These are phyloP conservation scores for Tyto alba DNA, from an alignment of 2,113 vertebrate genomes.

Conservation along the genomic window DNA sequence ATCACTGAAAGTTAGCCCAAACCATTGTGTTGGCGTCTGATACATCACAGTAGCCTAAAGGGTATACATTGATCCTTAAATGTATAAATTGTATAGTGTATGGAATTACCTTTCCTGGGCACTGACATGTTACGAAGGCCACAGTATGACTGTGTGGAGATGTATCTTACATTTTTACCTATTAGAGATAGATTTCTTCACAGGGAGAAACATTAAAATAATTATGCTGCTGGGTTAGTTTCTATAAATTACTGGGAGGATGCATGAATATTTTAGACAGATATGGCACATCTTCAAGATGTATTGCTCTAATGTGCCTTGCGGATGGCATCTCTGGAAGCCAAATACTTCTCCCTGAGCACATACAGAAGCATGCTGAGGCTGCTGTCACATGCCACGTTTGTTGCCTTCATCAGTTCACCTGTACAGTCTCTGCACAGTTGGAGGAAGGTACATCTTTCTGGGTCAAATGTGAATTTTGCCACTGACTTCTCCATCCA, in stretches of 20 bases:
- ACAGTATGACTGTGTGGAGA: not conserved
- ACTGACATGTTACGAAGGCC: accelerated
- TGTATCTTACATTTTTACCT: not conserved
- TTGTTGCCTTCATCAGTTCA: not conserved
- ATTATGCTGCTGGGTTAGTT: not conserved
- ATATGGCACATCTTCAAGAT: not conserved
- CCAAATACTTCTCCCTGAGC: not conserved
- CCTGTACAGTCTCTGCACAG: not conserved
- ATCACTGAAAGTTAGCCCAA: not conserved
- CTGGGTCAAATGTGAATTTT: not conserved
- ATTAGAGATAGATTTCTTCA: not conserved
- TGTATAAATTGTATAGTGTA: too few relatives aligned
- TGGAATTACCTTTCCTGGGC: not conserved
- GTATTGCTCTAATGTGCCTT: not conserved
- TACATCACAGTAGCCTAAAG: not conserved
- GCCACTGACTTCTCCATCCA: not conserved
- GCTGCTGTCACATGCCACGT: not conserved
- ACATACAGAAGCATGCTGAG: accelerated
- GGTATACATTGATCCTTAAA: not conserved
- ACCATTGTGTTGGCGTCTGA: not conserved
- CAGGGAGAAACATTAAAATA: not conserved
- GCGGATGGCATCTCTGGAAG: not conserved
- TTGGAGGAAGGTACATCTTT: not conserved
- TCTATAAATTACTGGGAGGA: conserved; percentile 15
- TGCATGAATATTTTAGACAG: conserved; percentile 5